Percentiles rank a stretch among this genome's conserved stretches.
These are phyloP conservation scores for Mycalesis mineus DNA, from an alignment of 2,888 invertebrate species.

Conservation along the genomic window DNA sequence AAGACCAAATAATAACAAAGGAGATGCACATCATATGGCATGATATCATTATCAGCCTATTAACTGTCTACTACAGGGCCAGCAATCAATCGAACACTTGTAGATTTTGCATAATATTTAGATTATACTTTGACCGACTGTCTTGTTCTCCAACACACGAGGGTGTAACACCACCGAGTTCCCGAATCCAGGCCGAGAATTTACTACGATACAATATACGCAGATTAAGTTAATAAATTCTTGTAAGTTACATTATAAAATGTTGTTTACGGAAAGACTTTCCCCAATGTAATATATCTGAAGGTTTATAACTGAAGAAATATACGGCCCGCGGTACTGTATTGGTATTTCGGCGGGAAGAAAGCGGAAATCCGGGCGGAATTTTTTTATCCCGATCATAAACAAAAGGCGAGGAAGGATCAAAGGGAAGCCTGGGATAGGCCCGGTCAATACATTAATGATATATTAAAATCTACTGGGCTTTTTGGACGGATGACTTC, in stretches of 20 bases:
- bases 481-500: no score
- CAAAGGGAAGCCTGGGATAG: conserved; percentile 38
- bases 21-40: no score
- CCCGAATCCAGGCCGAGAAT: no score
- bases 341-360: conserved; percentile 2
- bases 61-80: no score
- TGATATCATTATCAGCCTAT: no score
- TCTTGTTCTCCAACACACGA: no score
- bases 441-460: conserved; percentile 11
- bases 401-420: conserved; percentile 54
- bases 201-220: no score
- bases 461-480: neutral
- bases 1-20: no score
- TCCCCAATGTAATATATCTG: conserved; percentile 5
- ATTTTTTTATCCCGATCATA: conserved; percentile 57
- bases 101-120: no score
- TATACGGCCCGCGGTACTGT: neutral
- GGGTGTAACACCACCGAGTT: no score
- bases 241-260: neutral
- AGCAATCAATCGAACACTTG: no score
- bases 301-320: conserved; percentile 4
- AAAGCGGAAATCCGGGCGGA: conserved; percentile 38
- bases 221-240: neutral
- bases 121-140: no score
- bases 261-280: neutral